Evolutionary conservation across 2,888 invertebrate species (phyloP).

Genomic region (Phengaris alcon): DNA sequence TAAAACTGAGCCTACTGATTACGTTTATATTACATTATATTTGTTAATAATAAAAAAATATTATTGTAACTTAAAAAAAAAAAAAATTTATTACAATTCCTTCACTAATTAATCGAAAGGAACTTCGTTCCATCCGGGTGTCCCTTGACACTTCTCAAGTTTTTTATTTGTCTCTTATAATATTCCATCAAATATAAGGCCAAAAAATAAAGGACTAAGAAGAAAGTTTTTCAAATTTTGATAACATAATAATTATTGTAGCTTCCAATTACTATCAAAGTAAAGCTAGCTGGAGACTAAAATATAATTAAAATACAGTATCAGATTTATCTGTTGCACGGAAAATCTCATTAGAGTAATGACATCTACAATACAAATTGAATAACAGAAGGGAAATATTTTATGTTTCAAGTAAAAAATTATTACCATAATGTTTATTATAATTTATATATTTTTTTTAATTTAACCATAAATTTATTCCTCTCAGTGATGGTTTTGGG

Average conservation of each 20-base stretch:
- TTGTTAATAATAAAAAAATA: too few species aligned
- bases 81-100: too few species aligned
- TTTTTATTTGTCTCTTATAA: too few species aligned
- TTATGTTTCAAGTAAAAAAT: slow-evolving; percentile 18
- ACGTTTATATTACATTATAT: too few species aligned
- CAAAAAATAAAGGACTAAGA: background rate
- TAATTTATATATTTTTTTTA: background rate
- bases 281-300: slow-evolving; percentile 7
- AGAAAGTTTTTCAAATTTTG: background rate
- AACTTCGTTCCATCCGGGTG: too few species aligned
- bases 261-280: slow-evolving; percentile 26
- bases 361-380: slow-evolving; percentile 27
- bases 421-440: slow-evolving; percentile 5
- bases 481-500: background rate
- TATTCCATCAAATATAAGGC: background rate
- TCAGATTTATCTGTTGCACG: slow-evolving; percentile 13
- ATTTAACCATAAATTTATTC: too few species aligned
- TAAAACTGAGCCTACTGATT: too few species aligned
- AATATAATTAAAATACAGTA: slow-evolving; percentile 22
- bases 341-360: slow-evolving; percentile 30
- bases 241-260: slow-evolving; percentile 14
- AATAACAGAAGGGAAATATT: slow-evolving; percentile 27
- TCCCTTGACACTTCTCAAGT: too few species aligned
- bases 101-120: too few species aligned
- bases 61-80: too few species aligned